Evolutionary conservation across 1,140 invertebrate species (phyloP), one percentile per base, ranked within the genome.

Genomic region (Leptinotarsa undecemlineata): DNA sequence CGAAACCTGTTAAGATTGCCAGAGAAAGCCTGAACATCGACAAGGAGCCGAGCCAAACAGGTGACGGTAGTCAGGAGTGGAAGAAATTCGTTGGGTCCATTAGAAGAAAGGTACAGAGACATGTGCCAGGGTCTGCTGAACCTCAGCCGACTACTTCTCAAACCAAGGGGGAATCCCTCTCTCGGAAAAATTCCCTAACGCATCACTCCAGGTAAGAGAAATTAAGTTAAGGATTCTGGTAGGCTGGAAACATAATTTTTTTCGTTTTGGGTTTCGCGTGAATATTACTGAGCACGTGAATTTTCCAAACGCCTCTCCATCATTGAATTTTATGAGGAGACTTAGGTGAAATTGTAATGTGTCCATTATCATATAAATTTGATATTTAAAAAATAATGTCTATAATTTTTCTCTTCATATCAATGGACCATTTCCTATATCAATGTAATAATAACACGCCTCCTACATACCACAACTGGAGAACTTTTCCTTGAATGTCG

Each of bases 101-200:
- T 57, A 79, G 83, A 17, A 76, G 82, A 19, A 81, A 81, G 68
- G 83, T 84, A 3, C 83, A 84, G 76, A 79, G 83, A 48, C 81
- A 84, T 83, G 82, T 77, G 47, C 77, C 81, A 62, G 80, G 77
- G 15, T 78, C 80, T 57, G 73, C 76, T 69, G 51, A 57, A 61
- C 68, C 60, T 68, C 68, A 76, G 57, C 48, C 75, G 20, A 47
- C 79, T 14, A n/a, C 74, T 68, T 71, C 69, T 33, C 74, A 79
- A 77, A 15, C 75, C 74, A 75, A 80, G 71, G 74, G 72, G 71
- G 78, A 81, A 74, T 47, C 76, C 71, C 76, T 81, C 69, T 76
- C 79, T 78, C 68, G 83, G 66, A 84, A 84, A 73, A 83, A 82
- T 83, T 84, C 83, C 81, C 74, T 84, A 81, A 84, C 83, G 66